These are phyloP conservation scores for Podargus strigoides DNA, from an alignment of 2,797 vertebrate species.

Conservation along the genomic window DNA sequence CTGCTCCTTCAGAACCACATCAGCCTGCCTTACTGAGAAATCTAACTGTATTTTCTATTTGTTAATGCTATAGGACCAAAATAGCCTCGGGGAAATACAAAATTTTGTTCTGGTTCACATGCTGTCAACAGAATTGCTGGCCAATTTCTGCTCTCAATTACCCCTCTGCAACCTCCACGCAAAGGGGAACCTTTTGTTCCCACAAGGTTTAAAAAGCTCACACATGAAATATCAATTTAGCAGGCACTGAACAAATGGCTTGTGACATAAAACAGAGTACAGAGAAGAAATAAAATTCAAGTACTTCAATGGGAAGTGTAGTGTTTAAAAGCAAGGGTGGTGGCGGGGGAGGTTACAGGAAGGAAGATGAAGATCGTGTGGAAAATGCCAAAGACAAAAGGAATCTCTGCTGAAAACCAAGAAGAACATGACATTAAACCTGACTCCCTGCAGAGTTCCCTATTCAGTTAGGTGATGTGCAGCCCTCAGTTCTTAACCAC, in stretches of 20 bases:
- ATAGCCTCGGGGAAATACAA: constrained; percentile 40
- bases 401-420: background rate
- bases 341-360: background rate
- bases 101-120: constrained; percentile 55
- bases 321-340: background rate
- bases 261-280: constrained; percentile 38
- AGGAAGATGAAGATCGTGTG: constrained; percentile 3
- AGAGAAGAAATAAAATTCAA: constrained; percentile 29
- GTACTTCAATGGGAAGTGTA: constrained; percentile 1
- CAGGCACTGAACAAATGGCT: constrained; percentile 33
- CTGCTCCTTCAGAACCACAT: background rate
- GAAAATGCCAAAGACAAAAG: constrained; percentile 33
- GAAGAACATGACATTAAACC: background rate
- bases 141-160: constrained; percentile 65
- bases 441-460: background rate
- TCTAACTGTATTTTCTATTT: background rate
- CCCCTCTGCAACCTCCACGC: constrained; percentile 48
- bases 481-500: background rate
- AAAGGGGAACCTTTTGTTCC: constrained; percentile 54
- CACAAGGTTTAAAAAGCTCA: constrained; percentile 45
- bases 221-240: constrained; percentile 43
- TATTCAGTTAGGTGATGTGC: background rate
- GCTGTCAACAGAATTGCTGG: constrained; percentile 50
- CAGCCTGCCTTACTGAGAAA: background rate
- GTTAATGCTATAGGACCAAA: constrained; percentile 33